A percentile compares a stretch with the other conserved stretches of the same genome.
Conservation (phyloP, 2,797 vertebrate species). For the Harpagifer antarcticus region DNA sequence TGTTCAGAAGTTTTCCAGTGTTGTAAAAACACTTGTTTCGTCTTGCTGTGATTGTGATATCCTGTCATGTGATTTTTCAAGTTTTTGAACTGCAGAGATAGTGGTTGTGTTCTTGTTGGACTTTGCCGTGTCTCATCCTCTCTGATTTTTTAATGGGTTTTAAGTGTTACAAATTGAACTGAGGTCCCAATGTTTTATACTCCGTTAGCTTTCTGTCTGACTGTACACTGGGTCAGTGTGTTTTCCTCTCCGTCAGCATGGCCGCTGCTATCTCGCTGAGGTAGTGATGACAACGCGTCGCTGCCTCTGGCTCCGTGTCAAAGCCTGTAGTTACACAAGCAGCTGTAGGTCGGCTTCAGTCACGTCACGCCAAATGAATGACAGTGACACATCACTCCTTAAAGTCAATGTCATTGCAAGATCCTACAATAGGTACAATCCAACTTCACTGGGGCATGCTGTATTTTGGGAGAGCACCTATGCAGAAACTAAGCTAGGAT, state of each 20-base stretch:
- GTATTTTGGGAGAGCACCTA: constrained; percentile 37
- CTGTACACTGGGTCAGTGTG: constrained; percentile 10
- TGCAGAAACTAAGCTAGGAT: not conserved
- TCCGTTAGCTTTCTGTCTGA: constrained; percentile 35
- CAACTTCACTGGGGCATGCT: constrained; percentile 8
- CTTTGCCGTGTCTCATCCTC: constrained; percentile 2
- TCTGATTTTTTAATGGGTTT: constrained; percentile 28
- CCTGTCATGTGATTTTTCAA: constrained; percentile 40
- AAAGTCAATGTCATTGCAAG: not conserved
- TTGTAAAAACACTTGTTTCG: not conserved
- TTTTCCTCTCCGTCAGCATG: constrained; percentile 40
- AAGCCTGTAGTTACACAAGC: constrained; percentile 39
- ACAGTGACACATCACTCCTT: constrained; percentile 22
- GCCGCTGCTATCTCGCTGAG: constrained; percentile 20
- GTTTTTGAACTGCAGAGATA: constrained; percentile 8
- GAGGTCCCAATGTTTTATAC: constrained; percentile 15
- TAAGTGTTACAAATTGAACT: constrained; percentile 49
- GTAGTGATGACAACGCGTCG: constrained; percentile 35
- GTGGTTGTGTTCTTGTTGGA: not conserved
- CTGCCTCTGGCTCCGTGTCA: constrained; percentile 29
- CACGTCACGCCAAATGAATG: constrained; percentile 20
- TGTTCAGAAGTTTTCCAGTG: not conserved
- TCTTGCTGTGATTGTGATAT: not conserved
- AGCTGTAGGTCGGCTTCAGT: constrained; percentile 21
- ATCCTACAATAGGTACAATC: constrained; percentile 1